A percentile compares a stretch with the other conserved stretches of the same genome.
Evolutionary conservation across 2,888 invertebrate genomes (phyloP).

Genomic region (Amphiduros pacificus): DNA sequence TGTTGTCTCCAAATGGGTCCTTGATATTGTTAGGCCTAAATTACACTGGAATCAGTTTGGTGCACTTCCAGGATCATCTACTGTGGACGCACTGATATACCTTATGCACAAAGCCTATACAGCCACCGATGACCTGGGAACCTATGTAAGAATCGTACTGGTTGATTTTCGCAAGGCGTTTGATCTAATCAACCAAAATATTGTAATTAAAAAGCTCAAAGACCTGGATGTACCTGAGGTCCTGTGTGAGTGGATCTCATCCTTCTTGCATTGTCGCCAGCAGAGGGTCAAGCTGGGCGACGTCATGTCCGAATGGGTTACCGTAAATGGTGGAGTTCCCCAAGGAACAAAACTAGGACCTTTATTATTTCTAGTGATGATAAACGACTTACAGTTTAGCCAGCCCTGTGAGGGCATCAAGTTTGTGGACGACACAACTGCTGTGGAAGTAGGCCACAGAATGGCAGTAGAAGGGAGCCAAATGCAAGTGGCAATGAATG

Average conservation of each 20-base stretch:
- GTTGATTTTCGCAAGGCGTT: not conserved
- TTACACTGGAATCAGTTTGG: too few relatives aligned
- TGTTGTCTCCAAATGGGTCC: too few relatives aligned
- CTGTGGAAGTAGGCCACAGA: too few relatives aligned
- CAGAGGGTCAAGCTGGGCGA: not conserved
- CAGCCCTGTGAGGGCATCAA: too few relatives aligned
- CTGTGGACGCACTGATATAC: too few relatives aligned
- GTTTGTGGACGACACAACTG: too few relatives aligned
- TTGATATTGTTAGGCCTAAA: too few relatives aligned
- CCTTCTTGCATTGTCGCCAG: not conserved
- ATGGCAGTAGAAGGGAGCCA: too few relatives aligned
- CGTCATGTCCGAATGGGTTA: too few relatives aligned
- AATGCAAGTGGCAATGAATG: too few relatives aligned
- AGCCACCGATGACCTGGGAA: not conserved
- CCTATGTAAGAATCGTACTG: not conserved
- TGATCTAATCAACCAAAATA: not conserved
- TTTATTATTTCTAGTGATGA: not conserved
- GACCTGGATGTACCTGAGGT: not conserved
- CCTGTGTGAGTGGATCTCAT: not conserved
- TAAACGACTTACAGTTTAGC: not conserved
- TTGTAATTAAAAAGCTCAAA: not conserved
- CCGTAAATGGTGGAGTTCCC: not conserved
- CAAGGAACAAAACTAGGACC: not conserved
- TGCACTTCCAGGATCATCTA: too few relatives aligned
- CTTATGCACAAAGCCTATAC: not conserved